Evolutionary conservation across 35 echinoderm and acorn worm species (phyloP).

Genomic region (Ophioderma brevispina): DNA sequence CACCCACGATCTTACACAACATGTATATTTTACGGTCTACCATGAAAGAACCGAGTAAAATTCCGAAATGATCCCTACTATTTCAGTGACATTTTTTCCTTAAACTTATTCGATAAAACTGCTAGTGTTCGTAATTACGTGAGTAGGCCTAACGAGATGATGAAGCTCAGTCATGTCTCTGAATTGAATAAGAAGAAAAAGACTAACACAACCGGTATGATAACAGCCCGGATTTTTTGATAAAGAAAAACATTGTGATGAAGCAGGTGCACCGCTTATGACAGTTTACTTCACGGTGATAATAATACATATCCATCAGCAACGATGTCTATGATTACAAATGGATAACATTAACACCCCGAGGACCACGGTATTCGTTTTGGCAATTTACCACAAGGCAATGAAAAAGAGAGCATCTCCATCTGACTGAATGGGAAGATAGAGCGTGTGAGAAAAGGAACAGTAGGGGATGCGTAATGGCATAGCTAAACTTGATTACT

Average conservation of each 20-base stretch:
- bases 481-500: constrained; percentile 9
- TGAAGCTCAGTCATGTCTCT: too few species aligned
- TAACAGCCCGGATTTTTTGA: neutral
- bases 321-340: constrained; percentile 1
- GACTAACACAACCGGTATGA: neutral
- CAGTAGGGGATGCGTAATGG: neutral
- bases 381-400: neutral
- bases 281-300: neutral
- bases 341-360: constrained; percentile 5
- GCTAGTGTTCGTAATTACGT: too few species aligned
- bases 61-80: too few species aligned
- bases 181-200: neutral
- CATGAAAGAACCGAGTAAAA: too few species aligned
- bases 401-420: neutral
- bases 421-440: neutral
- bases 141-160: too few species aligned
- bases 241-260: neutral
- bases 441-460: neutral
- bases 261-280: neutral
- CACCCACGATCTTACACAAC: too few species aligned
- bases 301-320: neutral
- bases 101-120: too few species aligned
- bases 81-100: too few species aligned
- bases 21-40: too few species aligned
- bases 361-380: neutral